Percentiles rank a stretch among this genome's conserved stretches.
These are phyloP conservation scores for Pampus argenteus DNA, from an alignment of 2,797 vertebrate genomes.

Conservation along the genomic window DNA sequence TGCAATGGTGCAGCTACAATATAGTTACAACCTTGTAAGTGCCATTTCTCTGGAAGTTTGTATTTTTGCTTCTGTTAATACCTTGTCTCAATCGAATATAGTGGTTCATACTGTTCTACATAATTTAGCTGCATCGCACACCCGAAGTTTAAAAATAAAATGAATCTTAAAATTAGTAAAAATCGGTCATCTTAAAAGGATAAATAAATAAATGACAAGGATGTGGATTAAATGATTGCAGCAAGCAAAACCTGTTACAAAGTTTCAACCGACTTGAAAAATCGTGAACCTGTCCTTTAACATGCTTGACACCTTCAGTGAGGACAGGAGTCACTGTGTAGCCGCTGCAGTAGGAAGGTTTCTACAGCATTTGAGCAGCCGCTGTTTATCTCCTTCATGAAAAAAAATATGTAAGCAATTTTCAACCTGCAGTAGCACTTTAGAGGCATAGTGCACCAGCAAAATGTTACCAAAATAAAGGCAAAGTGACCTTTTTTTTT, in stretches of 20 bases:
- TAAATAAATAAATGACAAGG: no score
- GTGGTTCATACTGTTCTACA: background rate
- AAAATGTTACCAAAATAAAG: constrained; percentile 4
- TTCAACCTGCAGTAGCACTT: constrained; percentile 1
- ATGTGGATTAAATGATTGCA: no score
- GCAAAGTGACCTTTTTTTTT: constrained; percentile 17
- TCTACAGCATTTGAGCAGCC: background rate
- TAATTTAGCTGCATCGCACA: background rate
- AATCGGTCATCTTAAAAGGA: background rate
- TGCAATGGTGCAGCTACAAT: background rate
- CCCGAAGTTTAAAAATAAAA: background rate
- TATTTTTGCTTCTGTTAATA: background rate
- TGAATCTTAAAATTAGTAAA: background rate
- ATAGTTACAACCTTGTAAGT: background rate
- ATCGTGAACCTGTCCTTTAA: no score
- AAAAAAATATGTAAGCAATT: background rate
- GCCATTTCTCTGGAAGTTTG: background rate
- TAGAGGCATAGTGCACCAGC: background rate
- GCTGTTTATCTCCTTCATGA: background rate
- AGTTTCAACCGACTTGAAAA: no score
- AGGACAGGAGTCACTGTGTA: background rate
- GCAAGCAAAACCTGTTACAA: no score
- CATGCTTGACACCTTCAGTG: no score
- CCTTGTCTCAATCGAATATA: background rate
- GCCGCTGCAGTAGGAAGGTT: background rate